Evolutionary conservation across 2,888 invertebrate genomes (phyloP), one percentile per base, ranked within the genome.

Genomic region (Lamellibrachia columna): DNA sequence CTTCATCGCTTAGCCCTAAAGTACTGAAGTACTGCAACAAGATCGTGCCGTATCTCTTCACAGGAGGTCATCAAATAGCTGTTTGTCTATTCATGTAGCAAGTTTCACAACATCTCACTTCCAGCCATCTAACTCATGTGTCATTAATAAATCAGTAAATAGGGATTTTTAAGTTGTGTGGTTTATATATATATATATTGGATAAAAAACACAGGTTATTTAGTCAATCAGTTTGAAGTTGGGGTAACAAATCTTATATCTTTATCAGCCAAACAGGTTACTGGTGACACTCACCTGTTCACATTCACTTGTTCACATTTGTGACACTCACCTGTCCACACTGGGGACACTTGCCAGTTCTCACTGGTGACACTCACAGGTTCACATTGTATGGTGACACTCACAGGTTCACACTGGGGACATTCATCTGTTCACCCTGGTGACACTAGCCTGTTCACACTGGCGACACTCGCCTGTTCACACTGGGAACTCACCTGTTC

Each of bases 11-110:
- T 60, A 95, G 91, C 7, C 95, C 95, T 40, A 95, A 93, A 15
- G 94, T 94, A 53, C 94, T 94, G 94, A 95, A 96, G 93, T 96
- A 96, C 96, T 96, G 94, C n/a, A 94, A 58, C 15, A 60, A 22
- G n/a, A 22, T 22, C 75, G 22, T 60, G 75, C 22, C 58, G 15
- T 15, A 15, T 75, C 4, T 75, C 2, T 22, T 75, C 0, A 75
- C n/a, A 6, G 75, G n/a, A 6, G 75, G 75, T 75, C 7, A 28
- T 11, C 9, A 28, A 91, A 91, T 53, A 22, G 58, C 40, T 11
- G 52, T 52, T 7, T 53, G 28, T n/a, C 9, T 91, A 52, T 91
- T n/a, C 52, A 91, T 28, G n/a, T 15, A n/a, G 11, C 1, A 11
- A 28, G 22, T 22, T 15, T 28, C 52, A 91, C 11, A 28, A 91